A percentile compares a stretch with the other conserved stretches of the same genome.
These are phyloP conservation scores for Perodicticus potto DNA, from an alignment of 2,797 vertebrate genomes.

Conservation along the genomic window DNA sequence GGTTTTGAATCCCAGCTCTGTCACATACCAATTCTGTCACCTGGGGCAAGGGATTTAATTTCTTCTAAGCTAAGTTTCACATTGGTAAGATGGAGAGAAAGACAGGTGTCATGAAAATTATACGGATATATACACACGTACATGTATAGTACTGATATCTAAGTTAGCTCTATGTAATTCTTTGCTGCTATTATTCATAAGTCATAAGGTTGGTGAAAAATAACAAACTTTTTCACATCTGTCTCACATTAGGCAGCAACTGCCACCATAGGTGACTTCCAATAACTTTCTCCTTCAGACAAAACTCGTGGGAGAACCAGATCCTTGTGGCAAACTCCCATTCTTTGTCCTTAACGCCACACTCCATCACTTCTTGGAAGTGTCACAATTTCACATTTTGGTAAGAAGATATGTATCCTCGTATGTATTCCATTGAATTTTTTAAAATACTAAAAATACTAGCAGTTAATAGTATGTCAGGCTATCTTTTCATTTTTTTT, in stretches of 20 bases:
- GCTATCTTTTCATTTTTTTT: slow-evolving; percentile 14
- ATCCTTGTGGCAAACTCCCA: slow-evolving; percentile 32
- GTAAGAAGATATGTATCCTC: background rate
- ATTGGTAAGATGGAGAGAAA: background rate
- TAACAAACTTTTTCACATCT: background rate
- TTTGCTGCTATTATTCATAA: slow-evolving; percentile 29
- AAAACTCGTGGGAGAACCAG: slow-evolving; percentile 52
- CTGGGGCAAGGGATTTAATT: background rate
- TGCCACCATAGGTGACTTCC: background rate
- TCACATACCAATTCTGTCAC: background rate
- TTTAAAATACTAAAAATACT: slow-evolving; percentile 58
- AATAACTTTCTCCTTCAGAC: slow-evolving; percentile 38
- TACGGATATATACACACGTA: background rate
- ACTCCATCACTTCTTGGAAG: slow-evolving; percentile 44
- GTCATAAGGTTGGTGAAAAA: background rate
- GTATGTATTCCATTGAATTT: background rate
- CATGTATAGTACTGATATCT: background rate
- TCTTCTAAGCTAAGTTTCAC: background rate
- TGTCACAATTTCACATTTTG: slow-evolving; percentile 61
- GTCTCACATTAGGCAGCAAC: background rate
- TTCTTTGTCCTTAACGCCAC: slow-evolving; percentile 67
- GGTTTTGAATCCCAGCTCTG: background rate
- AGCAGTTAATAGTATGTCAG: slow-evolving; percentile 26
- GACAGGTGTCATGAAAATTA: background rate
- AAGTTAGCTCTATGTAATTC: background rate